These are phyloP conservation scores for Patiria miniata DNA, from an alignment of 35 echinoderm and acorn worm species.

Conservation along the genomic window DNA sequence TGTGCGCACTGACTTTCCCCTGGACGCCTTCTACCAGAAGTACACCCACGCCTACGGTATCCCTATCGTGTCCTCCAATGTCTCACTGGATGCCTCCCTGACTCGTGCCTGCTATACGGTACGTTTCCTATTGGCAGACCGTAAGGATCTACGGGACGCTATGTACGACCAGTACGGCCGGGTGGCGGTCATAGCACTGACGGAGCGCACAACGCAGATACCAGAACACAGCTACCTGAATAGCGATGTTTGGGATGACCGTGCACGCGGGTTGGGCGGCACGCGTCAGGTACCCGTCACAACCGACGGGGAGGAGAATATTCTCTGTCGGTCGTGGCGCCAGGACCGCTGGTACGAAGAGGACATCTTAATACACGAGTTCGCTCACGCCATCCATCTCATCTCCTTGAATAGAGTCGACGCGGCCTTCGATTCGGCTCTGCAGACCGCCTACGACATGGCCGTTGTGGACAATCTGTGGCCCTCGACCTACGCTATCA, in stretches of 20 bases:
- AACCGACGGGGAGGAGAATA: conserved; percentile 60
- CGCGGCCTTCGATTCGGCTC: not conserved
- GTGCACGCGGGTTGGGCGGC: conserved; percentile 56
- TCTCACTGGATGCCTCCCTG: conserved; percentile 62
- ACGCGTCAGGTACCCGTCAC: conserved; percentile 44
- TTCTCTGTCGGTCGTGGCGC: conserved; percentile 30
- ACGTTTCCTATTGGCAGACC: conserved; percentile 74
- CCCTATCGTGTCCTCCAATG: conserved; percentile 62
- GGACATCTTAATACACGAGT: conserved; percentile 79
- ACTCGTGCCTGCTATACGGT: conserved; percentile 82
- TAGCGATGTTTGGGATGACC: conserved; percentile 10
- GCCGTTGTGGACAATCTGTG: conserved; percentile 26
- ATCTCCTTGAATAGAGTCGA: conserved; percentile 51
- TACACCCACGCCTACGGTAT: conserved; percentile 88
- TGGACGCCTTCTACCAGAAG: conserved; percentile 72
- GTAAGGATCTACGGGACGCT: conserved; percentile 63
- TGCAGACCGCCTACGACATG: conserved; percentile 26
- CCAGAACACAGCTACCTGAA: conserved; percentile 78
- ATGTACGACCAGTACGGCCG: conserved; percentile 70
- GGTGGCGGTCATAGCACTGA: conserved; percentile 64
- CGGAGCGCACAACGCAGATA: conserved; percentile 50
- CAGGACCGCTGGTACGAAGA: conserved; percentile 57
- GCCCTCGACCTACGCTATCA: conserved; percentile 36
- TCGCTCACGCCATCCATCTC: conserved; percentile 66
- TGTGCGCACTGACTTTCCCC: conserved; percentile 20